These are phyloP conservation scores for Alsophila aescularia DNA, from an alignment of 2,888 invertebrate genomes.

Conservation along the genomic window DNA sequence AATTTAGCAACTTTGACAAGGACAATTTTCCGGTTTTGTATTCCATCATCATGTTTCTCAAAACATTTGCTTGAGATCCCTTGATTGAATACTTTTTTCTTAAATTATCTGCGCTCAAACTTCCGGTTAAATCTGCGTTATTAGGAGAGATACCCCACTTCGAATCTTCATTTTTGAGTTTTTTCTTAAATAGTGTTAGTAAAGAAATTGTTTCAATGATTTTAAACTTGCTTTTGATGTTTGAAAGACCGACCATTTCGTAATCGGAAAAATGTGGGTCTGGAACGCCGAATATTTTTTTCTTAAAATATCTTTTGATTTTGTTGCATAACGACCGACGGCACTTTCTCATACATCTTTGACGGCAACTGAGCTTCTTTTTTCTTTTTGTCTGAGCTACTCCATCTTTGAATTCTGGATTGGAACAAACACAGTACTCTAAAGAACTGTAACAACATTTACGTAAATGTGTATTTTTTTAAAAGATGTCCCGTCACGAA, in stretches of 20 bases:
- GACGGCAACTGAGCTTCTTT: slow-evolving; percentile 33
- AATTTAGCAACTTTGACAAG: slow-evolving; percentile 23
- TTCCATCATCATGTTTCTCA: slow-evolving; percentile 39
- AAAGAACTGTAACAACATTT: not conserved
- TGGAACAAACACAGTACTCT: not conserved
- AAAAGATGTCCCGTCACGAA: too few relatives aligned
- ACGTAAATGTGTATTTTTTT: too few relatives aligned
- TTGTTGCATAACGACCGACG: slow-evolving; percentile 41
- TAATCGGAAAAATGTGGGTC: slow-evolving; percentile 42
- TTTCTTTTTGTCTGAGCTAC: slow-evolving; percentile 31
- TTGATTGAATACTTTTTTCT: slow-evolving; percentile 37
- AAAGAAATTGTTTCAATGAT: slow-evolving; percentile 21
- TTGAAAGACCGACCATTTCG: slow-evolving; percentile 44
- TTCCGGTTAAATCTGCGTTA: slow-evolving; percentile 46
- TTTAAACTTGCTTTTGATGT: slow-evolving; percentile 41
- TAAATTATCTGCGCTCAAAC: slow-evolving; percentile 35
- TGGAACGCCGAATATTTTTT: slow-evolving; percentile 42
- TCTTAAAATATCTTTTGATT: slow-evolving; percentile 44
- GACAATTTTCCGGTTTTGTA: slow-evolving; percentile 38
- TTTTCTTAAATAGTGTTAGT: slow-evolving; percentile 44
- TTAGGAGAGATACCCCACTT: slow-evolving; percentile 39
- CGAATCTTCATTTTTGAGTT: slow-evolving; percentile 28
- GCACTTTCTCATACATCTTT: slow-evolving; percentile 39
- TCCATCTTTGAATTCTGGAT: not conserved
- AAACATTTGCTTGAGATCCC: slow-evolving; percentile 28